Conservation (phyloP, 2,888 invertebrate species). For the Euplexia lucipara region DNA sequence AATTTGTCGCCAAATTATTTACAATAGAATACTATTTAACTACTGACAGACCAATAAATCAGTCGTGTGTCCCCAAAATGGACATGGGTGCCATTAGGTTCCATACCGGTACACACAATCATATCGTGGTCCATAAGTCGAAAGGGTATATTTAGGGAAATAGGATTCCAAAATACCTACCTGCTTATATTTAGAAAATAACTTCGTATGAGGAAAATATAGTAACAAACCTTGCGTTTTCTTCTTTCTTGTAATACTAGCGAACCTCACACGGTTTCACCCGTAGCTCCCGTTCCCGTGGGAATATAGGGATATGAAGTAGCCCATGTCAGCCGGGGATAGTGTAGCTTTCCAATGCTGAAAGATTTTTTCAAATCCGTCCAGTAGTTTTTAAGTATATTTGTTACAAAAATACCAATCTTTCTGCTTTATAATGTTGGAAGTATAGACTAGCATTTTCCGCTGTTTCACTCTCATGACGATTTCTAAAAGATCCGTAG, state of each 20-base stretch:
- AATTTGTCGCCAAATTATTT: conserved; percentile 26
- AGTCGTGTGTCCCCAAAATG: conserved; percentile 8
- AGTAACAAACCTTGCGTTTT: conserved; percentile 16
- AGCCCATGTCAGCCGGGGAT: no score
- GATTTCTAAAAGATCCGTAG: no score
- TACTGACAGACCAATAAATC: conserved; percentile 18
- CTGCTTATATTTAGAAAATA: conserved; percentile 19
- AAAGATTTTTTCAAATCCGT: no score
- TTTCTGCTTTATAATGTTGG: no score
- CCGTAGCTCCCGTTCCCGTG: no score
- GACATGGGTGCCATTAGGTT: conserved; percentile 33
- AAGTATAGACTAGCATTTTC: no score
- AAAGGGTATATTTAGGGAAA: conserved; percentile 42
- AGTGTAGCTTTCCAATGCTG: no score
- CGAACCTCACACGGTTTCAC: no score
- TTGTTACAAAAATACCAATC: no score
- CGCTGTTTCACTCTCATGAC: no score
- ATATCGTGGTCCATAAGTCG: conserved; percentile 19
- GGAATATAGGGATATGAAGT: no score
- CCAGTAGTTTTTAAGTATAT: no score
- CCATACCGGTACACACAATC: conserved; percentile 5
- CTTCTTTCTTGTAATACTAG: background rate
- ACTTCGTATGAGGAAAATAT: conserved; percentile 25
- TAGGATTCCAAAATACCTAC: conserved; percentile 28
- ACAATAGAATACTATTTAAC: conserved; percentile 29